Conservation (phyloP, 1,140 invertebrate species). For the Mercenaria mercenaria region DNA sequence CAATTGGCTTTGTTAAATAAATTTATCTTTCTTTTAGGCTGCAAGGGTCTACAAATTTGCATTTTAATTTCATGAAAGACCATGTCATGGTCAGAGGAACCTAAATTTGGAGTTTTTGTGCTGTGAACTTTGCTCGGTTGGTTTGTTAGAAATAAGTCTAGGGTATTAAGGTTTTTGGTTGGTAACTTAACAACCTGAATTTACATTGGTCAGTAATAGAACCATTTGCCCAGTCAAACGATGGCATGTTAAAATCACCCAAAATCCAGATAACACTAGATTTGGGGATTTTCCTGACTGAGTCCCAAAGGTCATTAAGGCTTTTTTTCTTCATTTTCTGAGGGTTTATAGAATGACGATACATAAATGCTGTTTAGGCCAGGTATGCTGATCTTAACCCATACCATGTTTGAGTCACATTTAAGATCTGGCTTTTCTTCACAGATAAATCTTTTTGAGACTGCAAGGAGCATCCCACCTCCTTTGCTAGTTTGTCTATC, state of each 20-base stretch:
- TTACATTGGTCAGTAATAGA: not conserved
- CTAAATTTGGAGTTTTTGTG: constrained; percentile 17
- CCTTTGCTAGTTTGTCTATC: not conserved
- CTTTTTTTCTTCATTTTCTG: not conserved
- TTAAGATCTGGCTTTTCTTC: constrained; percentile 29
- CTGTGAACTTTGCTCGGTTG: constrained; percentile 7
- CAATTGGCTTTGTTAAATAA: constrained; percentile 29
- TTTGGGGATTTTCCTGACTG: not conserved
- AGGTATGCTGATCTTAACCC: not conserved
- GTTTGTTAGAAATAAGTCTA: constrained; percentile 36
- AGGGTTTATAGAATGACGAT: constrained; percentile 8
- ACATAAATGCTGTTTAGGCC: not conserved
- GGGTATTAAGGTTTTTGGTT: constrained; percentile 23
- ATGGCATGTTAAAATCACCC: constrained; percentile 36
- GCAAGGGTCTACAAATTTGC: not conserved
- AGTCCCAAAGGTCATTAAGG: not conserved
- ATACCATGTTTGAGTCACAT: constrained; percentile 18
- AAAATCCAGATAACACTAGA: constrained; percentile 4
- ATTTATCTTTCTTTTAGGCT: constrained; percentile 17
- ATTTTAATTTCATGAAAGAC: constrained; percentile 44
- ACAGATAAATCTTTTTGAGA: not conserved
- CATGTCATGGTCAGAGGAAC: constrained; percentile 55
- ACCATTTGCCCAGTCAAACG: not conserved
- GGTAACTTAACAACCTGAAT: constrained; percentile 51
- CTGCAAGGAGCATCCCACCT: not conserved